Conservation (phyloP, 1,140 invertebrate genomes). For the Pseudachorutes palmiensis region DNA sequence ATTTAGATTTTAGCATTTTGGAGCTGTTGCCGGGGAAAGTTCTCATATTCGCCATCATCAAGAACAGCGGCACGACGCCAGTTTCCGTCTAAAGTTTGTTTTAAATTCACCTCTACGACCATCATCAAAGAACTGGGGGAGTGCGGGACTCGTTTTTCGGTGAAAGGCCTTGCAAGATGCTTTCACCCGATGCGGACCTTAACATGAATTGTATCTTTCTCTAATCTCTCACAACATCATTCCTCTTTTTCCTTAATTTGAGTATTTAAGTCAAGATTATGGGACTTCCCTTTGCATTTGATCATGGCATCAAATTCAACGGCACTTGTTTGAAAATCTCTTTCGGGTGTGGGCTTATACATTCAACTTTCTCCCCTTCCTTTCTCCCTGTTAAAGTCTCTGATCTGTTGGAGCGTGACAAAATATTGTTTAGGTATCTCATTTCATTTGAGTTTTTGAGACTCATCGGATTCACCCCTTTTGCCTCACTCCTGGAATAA, state of each 20-base stretch:
- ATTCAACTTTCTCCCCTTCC: background rate
- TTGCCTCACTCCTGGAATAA: background rate
- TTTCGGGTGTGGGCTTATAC: too few relatives aligned
- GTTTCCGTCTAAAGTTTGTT: background rate
- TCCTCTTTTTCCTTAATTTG: background rate
- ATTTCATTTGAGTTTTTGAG: background rate
- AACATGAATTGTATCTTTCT: background rate
- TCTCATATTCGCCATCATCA: background rate
- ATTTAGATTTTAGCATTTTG: background rate
- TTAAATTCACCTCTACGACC: background rate
- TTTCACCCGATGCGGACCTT: background rate
- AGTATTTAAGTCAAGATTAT: constrained; percentile 2
- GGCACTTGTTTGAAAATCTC: background rate
- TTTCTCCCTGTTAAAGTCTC: background rate
- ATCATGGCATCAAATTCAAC: background rate
- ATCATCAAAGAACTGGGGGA: background rate
- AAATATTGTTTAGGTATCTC: constrained; percentile 9
- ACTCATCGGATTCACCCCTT: background rate
- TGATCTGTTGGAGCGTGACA: constrained; percentile 6
- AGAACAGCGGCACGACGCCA: background rate
- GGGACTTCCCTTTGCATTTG: background rate
- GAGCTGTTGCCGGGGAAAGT: background rate
- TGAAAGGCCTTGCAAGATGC: background rate
- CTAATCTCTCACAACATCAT: background rate
- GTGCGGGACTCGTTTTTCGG: background rate